A percentile compares a stretch with the other conserved stretches of the same genome.
These are phyloP conservation scores for Onthophagus sagittarius DNA, from an alignment of 2,888 invertebrate genomes.

Conservation along the genomic window DNA sequence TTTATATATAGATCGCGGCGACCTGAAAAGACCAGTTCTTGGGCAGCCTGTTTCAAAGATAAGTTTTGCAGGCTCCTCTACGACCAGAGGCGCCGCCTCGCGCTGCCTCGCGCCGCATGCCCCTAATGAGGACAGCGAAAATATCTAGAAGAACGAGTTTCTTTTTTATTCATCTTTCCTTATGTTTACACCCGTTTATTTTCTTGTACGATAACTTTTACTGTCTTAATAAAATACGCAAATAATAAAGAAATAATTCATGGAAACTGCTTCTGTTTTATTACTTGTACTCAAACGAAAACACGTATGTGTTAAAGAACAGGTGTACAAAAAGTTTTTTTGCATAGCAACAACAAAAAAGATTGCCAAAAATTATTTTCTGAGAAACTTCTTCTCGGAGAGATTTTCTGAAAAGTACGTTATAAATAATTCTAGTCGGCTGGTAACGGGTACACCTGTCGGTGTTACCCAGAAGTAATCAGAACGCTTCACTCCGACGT, in stretches of 20 bases:
- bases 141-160: no score
- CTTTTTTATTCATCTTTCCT: no score
- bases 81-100: background rate
- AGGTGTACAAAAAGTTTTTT: background rate
- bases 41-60: background rate
- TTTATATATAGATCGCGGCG: conserved; percentile 18
- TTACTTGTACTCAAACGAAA: background rate
- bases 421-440: background rate
- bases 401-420: background rate
- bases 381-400: background rate
- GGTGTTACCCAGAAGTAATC: background rate
- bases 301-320: background rate
- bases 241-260: no score
- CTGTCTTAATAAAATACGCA: no score
- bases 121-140: no score
- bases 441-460: background rate
- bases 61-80: background rate
- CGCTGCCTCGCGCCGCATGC: no score
- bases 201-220: no score
- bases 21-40: conserved; percentile 17
- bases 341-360: no score
- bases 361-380: no score
- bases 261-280: background rate
- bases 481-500: background rate
- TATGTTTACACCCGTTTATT: no score